A percentile compares a stretch with the other conserved stretches of the same genome.
phyloP scores from a whole-genome alignment of 2,888 invertebrate genomes.

The Synanthedon vespiformis region DNA sequence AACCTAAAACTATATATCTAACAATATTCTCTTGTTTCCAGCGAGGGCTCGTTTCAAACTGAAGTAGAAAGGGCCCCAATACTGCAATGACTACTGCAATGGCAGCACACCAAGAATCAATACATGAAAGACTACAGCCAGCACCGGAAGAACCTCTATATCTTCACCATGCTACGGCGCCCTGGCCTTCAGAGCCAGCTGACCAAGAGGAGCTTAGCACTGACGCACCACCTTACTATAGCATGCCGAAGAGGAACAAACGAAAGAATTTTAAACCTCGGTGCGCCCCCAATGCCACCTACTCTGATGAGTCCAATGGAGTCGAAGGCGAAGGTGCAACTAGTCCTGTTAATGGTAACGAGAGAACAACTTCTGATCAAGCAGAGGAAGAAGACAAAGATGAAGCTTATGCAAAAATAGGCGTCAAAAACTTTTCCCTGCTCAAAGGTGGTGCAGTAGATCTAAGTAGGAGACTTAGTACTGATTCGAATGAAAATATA shows the following conservation, averaged over 20 bases:
- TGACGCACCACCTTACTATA: constrained; percentile 57
- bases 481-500: constrained; percentile 67
- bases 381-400: constrained; percentile 34
- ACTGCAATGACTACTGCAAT: constrained; percentile 71
- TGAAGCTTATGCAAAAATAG: constrained; percentile 48
- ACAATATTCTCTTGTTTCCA: constrained; percentile 20
- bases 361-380: constrained; percentile 46
- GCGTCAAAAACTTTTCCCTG: constrained; percentile 62
- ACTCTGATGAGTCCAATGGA: constrained; percentile 63
- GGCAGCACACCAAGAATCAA: constrained; percentile 67
- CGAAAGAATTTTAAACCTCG: constrained; percentile 84
- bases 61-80: constrained; percentile 43
- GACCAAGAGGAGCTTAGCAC: constrained; percentile 52
- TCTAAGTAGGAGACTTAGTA: constrained; percentile 59
- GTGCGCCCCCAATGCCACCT: constrained; percentile 73
- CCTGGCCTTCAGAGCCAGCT: constrained; percentile 59
- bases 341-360: constrained; percentile 52
- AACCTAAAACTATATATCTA: not conserved
- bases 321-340: constrained; percentile 36
- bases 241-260: constrained; percentile 77
- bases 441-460: constrained; percentile 64
- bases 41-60: constrained; percentile 54
- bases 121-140: constrained; percentile 65
- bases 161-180: constrained; percentile 63
- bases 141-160: constrained; percentile 53